phyloP scores from a whole-genome alignment of 2,797 vertebrate genomes.

The Pelobates cultripes region DNA sequence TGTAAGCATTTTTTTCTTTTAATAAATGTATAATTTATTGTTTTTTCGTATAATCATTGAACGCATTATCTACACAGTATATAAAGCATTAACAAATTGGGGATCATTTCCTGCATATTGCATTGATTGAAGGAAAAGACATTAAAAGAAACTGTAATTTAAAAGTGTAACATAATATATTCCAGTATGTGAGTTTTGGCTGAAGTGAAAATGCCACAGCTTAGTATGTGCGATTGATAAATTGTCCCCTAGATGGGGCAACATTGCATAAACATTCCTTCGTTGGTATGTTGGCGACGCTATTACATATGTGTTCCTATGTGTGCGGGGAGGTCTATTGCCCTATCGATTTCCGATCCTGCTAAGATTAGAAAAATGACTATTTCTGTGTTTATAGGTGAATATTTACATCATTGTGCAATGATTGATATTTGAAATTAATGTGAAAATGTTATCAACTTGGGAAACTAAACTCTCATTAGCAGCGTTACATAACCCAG shows the following conservation, averaged over 20 bases:
- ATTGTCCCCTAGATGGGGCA: background rate
- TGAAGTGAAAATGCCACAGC: background rate
- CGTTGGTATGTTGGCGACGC: background rate
- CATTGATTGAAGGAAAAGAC: too few species aligned
- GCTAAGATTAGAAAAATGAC: conserved; percentile 21
- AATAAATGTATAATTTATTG: too few species aligned
- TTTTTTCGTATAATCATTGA: too few species aligned
- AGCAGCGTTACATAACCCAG: conserved; percentile 34
- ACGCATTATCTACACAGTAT: too few species aligned
- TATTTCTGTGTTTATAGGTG: background rate
- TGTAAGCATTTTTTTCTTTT: too few species aligned
- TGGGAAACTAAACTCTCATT: conserved; percentile 6
- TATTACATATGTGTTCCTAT: background rate
- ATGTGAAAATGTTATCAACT: conserved; percentile 46
- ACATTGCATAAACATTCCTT: background rate
- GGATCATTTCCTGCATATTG: too few species aligned
- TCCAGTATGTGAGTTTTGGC: background rate
- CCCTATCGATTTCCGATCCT: background rate
- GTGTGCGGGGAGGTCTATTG: background rate
- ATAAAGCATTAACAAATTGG: too few species aligned
- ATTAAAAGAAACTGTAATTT: background rate
- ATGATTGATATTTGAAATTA: conserved; percentile 35
- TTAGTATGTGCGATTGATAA: background rate
- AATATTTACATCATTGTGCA: conserved; percentile 7
- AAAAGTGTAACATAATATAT: background rate